Evolutionary conservation across 2,797 vertebrate species (phyloP), one percentile per base, ranked within the genome.

Genomic region (Sebastes elongatus): DNA sequence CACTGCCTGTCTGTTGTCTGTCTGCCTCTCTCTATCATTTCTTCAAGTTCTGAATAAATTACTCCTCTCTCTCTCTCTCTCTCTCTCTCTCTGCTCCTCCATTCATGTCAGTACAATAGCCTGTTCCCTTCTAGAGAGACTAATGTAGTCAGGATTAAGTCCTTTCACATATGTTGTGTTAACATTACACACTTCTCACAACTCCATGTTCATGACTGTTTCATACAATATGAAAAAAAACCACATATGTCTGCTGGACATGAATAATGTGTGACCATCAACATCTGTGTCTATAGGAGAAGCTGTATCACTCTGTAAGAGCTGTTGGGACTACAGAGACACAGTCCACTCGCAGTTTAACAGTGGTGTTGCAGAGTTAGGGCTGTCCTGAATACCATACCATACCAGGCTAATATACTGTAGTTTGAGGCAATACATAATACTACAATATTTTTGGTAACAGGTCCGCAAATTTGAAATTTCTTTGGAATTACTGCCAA

Each of bases 91-190:
- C 76, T 76, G 30, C 80, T 82, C 68, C 53, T 77, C 79, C 86
- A 91, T 94, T 93, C 92, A 92, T 80, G 77, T 69, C 66, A 46
- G 82, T 76, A 93, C 90, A 93, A 94, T 90, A 85, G 89, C 64
- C 66, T 66, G 79, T 81, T 91, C 70, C 86, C 78, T 81, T 82
- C 81, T 72, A 77, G 81, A 84, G 89, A 82, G 85, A 89, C 90
- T 88, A 91, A 93, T 92, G 92, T 87, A 89, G 88, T 91, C 86
- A 87, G 88, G 89, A 91, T 92, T 91, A 91, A 87, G 82, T 84
- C 74, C 72, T 86, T 92, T 87, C 82, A 81, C 82, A 79, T 71
- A 64, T 70, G 73, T 74, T 71, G 81, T 92, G 81, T 88, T 88
- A 72, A 73, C 81, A 76, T 89, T 82, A 80, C 83, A 81, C 81